Conservation (phyloP, 2,113 vertebrate genomes). For the Megaceryle torquata region DNA sequence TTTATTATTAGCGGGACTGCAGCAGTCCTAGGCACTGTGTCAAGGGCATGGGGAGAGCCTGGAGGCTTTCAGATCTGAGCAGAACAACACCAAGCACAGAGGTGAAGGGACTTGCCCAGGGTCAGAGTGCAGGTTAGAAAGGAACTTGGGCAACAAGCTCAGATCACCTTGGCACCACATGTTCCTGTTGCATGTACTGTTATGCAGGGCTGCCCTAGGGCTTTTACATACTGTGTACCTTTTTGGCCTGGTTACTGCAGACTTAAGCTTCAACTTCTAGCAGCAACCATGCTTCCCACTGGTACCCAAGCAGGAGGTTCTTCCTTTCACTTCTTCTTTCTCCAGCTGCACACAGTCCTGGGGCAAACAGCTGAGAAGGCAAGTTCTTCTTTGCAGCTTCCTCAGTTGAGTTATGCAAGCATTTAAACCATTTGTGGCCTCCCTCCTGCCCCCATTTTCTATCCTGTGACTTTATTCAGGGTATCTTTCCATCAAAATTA, state of each 20-base stretch:
- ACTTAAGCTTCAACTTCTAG: neutral
- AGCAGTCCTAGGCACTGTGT: neutral
- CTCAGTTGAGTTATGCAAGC: slow-evolving; percentile 11
- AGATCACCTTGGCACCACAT: neutral
- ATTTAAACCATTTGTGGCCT: accelerated
- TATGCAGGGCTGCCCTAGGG: neutral
- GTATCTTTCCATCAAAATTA: neutral
- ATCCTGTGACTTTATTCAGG: neutral
- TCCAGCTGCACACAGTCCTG: neutral
- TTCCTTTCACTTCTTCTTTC: slow-evolving; percentile 60
- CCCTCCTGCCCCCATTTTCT: neutral
- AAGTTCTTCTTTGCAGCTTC: slow-evolving; percentile 50
- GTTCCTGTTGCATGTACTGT: neutral
- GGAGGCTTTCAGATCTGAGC: neutral
- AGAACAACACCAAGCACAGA: neutral
- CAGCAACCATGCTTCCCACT: neutral
- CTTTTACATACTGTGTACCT: neutral
- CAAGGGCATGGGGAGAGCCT: accelerated
- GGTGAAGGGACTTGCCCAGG: neutral
- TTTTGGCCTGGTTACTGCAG: neutral
- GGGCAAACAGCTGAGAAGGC: neutral
- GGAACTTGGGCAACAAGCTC: neutral
- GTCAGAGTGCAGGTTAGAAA: neutral
- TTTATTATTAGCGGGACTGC: neutral
- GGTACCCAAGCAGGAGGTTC: neutral